Percentiles rank a stretch among this genome's conserved stretches.
Conservation (phyloP, 2,113 vertebrate genomes). For the Ramphastos sulfuratus region DNA sequence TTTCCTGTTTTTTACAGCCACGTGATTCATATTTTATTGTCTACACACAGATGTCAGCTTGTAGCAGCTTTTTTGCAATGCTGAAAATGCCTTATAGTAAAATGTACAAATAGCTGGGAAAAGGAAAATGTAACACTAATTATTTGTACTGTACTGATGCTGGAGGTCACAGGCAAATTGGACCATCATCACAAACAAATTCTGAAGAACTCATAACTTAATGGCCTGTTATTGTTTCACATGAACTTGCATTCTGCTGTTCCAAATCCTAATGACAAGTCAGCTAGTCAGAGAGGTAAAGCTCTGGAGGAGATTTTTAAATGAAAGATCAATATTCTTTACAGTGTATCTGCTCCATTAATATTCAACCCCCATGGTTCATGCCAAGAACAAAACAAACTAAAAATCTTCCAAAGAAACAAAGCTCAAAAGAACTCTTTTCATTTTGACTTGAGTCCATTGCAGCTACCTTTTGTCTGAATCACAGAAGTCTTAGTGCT, state of each 20-base stretch:
- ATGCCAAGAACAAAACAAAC: not conserved
- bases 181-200: not conserved
- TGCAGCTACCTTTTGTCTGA: not conserved
- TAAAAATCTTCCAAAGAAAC: not conserved
- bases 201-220: not conserved
- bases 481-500: no score
- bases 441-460: not conserved
- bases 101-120: not conserved
- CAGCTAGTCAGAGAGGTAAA: not conserved
- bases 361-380: not conserved
- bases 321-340: not conserved
- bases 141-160: not conserved
- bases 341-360: not conserved
- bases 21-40: not conserved
- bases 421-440: no score
- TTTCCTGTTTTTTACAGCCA: not conserved
- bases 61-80: not conserved
- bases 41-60: not conserved
- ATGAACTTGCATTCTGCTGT: not conserved
- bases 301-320: not conserved
- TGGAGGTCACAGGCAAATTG: not conserved
- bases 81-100: not conserved
- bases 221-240: not conserved
- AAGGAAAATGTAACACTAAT: not conserved
- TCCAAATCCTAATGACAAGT: not conserved